Base-by-base conservation (phyloP, 2,113 vertebrate genomes). In the Upupa epops region DNA sequence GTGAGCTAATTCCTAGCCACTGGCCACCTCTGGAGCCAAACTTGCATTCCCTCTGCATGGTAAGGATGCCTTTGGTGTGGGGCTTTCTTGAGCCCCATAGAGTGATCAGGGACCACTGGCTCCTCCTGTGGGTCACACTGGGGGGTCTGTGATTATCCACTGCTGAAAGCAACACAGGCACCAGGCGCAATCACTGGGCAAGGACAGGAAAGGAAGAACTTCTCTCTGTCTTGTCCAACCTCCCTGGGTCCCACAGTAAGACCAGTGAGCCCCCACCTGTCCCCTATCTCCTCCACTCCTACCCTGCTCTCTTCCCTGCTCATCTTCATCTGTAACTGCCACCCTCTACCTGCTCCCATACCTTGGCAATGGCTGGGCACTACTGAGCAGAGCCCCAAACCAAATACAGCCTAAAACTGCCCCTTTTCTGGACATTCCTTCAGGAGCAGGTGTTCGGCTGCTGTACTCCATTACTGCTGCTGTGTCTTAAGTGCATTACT, bases 91-190 rank as follows among this genome's bases (percentile, higher is more conserved):
- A 9, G 40, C 22, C 17, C 34, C 5, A 4, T 2, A 13, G 40
- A 45, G 34, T 1, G 1, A 16, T 7, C 0, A 1, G 36, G 36
- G 25, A 45, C 31, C 18, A 8, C 45, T 48, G 64, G 11, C 4
- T 29, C 9, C 46, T 68, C 22, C 11, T 1, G 2, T 19, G 34
- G 75, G 63, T 25, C 24, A 36, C 7, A 1, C 11, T 31, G 32
- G n/a, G 34, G 22, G 36, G 4, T 13, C 34, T 34, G 40, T 28
- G 48, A 42, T 45, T 20, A 45, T 61, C 31, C 28, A 18, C 20
- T 29, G 32, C 24, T 66, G 59, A 31, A 34, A 31, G 51, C 25
- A 68, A 24, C 8, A 8, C 4, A 22, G 69, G 42, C 34, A 36
- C 31, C 34, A 32, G n/a, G 26, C 75, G 29, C 1, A 42, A 29